These are phyloP conservation scores for Caloenas nicobarica DNA, from an alignment of 2,113 vertebrate genomes.

Conservation along the genomic window DNA sequence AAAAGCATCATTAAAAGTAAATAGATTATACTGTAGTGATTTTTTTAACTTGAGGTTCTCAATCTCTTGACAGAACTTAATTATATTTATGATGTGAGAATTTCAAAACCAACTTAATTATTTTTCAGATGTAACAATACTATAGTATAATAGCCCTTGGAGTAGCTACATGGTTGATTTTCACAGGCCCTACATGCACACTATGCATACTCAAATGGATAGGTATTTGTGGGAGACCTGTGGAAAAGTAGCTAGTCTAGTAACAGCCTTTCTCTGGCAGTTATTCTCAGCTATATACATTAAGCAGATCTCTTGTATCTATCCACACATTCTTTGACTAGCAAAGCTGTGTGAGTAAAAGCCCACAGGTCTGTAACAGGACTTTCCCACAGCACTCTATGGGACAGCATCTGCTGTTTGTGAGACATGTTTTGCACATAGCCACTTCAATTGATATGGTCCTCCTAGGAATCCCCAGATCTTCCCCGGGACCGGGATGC, in stretches of 20 bases:
- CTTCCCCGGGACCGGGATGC: not conserved
- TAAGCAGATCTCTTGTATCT: not conserved
- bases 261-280: not conserved
- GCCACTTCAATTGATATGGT: accelerated
- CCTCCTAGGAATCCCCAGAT: not conserved
- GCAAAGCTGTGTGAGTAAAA: not conserved
- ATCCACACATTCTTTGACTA: accelerated
- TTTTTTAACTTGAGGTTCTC: not conserved
- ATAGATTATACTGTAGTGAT: not conserved
- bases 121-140: not conserved
- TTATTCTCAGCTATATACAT: not conserved
- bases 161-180: not conserved
- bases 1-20: slow-evolving; percentile 23
- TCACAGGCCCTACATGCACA: not conserved
- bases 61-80: not conserved
- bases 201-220: not conserved
- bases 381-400: not conserved
- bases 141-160: not conserved
- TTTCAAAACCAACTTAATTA: not conserved
- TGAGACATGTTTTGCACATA: not conserved
- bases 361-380: not conserved
- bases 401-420: not conserved
- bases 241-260: not conserved
- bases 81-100: not conserved
- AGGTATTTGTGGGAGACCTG: not conserved